Conservation (phyloP, 2,888 invertebrate genomes). For the Ectemnius cavifrons region DNA sequence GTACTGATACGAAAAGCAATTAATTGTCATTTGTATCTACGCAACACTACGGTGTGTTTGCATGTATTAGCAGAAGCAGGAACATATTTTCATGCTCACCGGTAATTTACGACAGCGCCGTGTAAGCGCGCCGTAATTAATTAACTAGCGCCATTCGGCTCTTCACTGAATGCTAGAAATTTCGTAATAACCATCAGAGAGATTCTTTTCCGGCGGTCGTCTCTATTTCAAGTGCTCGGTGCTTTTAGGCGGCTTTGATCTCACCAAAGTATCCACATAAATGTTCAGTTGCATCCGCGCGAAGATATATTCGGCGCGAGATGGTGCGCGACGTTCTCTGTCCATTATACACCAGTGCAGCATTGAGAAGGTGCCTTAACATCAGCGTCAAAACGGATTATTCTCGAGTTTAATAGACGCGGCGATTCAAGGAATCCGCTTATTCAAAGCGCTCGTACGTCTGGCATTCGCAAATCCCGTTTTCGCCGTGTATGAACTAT, state of each 20-base stretch:
- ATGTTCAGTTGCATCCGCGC: not conserved
- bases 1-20: conserved; percentile 12
- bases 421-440: not conserved
- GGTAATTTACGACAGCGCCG: conserved; percentile 17
- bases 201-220: not conserved
- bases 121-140: conserved; percentile 16
- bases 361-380: not conserved
- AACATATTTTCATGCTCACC: conserved; percentile 18
- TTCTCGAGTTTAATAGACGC: conserved; percentile 2
- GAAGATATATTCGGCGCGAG: conserved; percentile 8
- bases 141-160: not conserved
- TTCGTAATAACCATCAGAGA: conserved; percentile 6
- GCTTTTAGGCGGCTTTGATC: conserved; percentile 7
- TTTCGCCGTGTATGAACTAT: not conserved
- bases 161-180: conserved; percentile 19
- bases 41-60: conserved; percentile 8
- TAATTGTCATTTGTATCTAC: conserved; percentile 14
- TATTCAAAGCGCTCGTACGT: not conserved
- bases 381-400: not conserved
- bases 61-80: conserved; percentile 6
- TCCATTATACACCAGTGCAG: not conserved
- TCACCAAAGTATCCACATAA: conserved; percentile 3
- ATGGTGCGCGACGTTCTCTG: not conserved
- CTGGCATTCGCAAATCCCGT: not conserved
- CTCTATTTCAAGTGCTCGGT: not conserved